Base-by-base conservation (phyloP, 2,797 vertebrate genomes). In the Anguilla pacifica region DNA sequence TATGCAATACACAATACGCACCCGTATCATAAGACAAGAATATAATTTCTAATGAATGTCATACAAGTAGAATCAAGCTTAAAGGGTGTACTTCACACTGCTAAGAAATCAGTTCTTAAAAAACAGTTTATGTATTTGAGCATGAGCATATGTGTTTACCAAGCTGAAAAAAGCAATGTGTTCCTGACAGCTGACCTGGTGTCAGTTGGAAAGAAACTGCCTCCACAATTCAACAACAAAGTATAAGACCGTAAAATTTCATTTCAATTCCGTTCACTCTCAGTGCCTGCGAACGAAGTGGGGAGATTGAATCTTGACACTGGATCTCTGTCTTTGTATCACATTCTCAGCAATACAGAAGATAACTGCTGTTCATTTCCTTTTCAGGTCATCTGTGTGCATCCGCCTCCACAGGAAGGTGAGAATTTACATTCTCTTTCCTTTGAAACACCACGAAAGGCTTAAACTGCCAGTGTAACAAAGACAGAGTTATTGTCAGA, bases 121-220 rank as follows among this genome's bases (percentile, higher is more conserved):
- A 92, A 93, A 91, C 89, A 92, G 90, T 87, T 0, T 89, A 91
- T 93, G 90, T 94, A 93, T 93, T 90, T 89, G 89, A 89, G 89
- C 89, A 93, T 89, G 89, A 89, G 89, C 89, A 93, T 92, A 91
- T 91, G 93, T 91, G 89, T 91, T 91, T 89, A 93, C 88, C 0
- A 0, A 91, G 90, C 91, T 90, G 91, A 86, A 92, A 91, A 88
- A 89, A 92, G 92, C 91, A 94, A 93, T n/a, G 81, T 70, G 46
- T 25, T 67, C 83, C n/a, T 53, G n/a, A 49, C 35, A 15, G 91
- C 86, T 88, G 90, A 93, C 89, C 86, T 87, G 90, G 90, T 91
- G 90, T 84, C 88, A 88, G 89, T 51, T 74, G 39, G 85, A 64
- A 82, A 74, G 83, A 57, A 46, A 35, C 31, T 87, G 87, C 61